These are phyloP conservation scores for Podotricha telesiphe DNA, from an alignment of 2,888 invertebrate genomes.

Conservation along the genomic window DNA sequence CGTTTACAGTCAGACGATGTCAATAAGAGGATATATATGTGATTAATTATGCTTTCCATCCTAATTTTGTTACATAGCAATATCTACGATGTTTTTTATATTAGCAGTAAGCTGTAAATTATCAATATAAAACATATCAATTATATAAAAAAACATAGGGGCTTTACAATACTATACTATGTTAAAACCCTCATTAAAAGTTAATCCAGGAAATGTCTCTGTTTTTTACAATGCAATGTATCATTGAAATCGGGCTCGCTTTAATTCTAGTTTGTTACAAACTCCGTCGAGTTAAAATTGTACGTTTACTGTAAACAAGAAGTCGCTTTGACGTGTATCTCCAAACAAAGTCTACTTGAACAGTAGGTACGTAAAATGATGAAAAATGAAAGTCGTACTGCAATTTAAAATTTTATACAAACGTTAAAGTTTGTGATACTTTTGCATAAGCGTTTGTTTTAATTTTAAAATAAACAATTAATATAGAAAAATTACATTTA, in stretches of 20 bases:
- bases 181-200: conserved; percentile 5
- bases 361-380: conserved; percentile 13
- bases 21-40: no score
- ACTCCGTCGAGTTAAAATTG: conserved; percentile 28
- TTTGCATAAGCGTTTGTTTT: neutral
- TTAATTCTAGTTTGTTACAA: conserved; percentile 32
- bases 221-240: conserved; percentile 6
- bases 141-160: neutral
- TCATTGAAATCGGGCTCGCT: conserved; percentile 3
- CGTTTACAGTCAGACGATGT: no score
- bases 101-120: neutral
- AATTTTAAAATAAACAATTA: neutral
- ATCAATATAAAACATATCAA: neutral
- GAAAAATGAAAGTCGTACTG: conserved; percentile 26
- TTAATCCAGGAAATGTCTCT: neutral
- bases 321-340: conserved; percentile 37
- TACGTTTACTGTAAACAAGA: conserved; percentile 37
- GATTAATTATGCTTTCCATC: neutral
- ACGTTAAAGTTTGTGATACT: neutral
- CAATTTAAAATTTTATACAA: conserved; percentile 22
- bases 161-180: neutral
- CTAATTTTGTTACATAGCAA: no score
- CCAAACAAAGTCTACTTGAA: conserved; percentile 28
- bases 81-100: neutral
- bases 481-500: no score